Percentiles rank a stretch among this genome's conserved stretches.
Conservation (phyloP, 2,888 invertebrate species). For the Troglohyphantes excavatus region DNA sequence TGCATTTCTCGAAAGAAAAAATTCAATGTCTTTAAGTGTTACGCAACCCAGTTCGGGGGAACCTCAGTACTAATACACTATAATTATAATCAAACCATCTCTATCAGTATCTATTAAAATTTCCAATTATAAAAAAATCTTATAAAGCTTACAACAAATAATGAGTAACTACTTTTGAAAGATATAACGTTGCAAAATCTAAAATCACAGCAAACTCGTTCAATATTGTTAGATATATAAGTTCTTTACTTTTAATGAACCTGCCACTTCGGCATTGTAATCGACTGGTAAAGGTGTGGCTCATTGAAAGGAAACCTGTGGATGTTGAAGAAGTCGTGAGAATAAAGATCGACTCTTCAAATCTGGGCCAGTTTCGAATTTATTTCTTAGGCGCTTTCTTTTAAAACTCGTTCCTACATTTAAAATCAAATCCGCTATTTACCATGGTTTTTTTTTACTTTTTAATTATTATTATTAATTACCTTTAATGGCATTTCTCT, state of each 20-base stretch:
- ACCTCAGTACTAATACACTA: too few relatives aligned
- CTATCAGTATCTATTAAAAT: too few relatives aligned
- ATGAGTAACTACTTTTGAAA: not conserved
- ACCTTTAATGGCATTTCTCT: not conserved
- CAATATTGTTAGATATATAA: not conserved
- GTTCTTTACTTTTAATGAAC: constrained; percentile 17
- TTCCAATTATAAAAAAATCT: too few relatives aligned
- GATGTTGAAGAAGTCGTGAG: constrained; percentile 7
- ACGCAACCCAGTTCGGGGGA: too few relatives aligned
- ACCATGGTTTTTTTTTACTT: not conserved
- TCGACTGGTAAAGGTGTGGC: constrained; percentile 49
- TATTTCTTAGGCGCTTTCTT: constrained; percentile 13
- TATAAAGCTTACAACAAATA: not conserved
- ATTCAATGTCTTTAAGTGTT: too few relatives aligned
- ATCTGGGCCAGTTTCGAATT: constrained; percentile 52
- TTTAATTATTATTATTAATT: constrained; percentile 5
- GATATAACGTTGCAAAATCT: not conserved
- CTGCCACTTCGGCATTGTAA: constrained; percentile 43
- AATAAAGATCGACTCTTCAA: constrained; percentile 44
- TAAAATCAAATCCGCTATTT: constrained; percentile 24
- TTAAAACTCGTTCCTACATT: constrained; percentile 18
- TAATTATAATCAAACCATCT: too few relatives aligned
- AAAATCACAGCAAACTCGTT: not conserved
- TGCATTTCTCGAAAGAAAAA: too few relatives aligned
- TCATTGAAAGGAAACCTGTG: constrained; percentile 15